Base-by-base conservation (phyloP, 2,113 vertebrate species). In the Balaenoptera acutorostrata region DNA sequence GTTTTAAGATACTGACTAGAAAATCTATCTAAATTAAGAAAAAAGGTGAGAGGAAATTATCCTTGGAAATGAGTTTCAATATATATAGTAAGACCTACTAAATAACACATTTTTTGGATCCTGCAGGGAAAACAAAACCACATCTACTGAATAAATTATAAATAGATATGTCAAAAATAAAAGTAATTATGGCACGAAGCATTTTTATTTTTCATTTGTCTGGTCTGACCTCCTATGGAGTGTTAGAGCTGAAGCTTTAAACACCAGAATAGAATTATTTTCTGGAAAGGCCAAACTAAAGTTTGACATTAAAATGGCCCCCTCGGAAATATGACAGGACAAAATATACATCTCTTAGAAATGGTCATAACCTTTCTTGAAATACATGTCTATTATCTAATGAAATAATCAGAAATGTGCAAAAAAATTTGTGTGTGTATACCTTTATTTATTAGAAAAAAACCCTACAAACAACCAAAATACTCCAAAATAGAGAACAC, bases 121-220 rank as follows among this genome's bases (percentile, higher is more conserved):
- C 61, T 95, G 33, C 14, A 68, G 68, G 74, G 57, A 57, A 97
- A 93, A 94, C 20, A 89, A 92, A 95, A 78, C 5, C 33, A 78
- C 20, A 63, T 80, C 33, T 39, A 86, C 21, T 74, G 11, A 89
- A 59, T 85, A 94, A 91, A 91, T 46, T 88, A 95, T 90, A 96
- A 83, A 85, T 85, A 97, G 14, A 68, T 5, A 6, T 93, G n/a
- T 64, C 77, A 95, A 88, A 96, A 88, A 46, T 84, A 74, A 82
- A 91, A 96, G 72, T 92, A 92, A 90, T 90, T 93, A 95, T 91
- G 17, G 5, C 21, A 81, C 15, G 44, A 92, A 36, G 21, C 31
- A 31, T 95, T 96, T 78, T 88, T 69, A 93, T 93, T 96, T 93
- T 69, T 90, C 41, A 55, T 84, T 96, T 93, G 11, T 90, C 69